Conservation (phyloP, 2,888 invertebrate genomes). For the Hipparchia semele region DNA sequence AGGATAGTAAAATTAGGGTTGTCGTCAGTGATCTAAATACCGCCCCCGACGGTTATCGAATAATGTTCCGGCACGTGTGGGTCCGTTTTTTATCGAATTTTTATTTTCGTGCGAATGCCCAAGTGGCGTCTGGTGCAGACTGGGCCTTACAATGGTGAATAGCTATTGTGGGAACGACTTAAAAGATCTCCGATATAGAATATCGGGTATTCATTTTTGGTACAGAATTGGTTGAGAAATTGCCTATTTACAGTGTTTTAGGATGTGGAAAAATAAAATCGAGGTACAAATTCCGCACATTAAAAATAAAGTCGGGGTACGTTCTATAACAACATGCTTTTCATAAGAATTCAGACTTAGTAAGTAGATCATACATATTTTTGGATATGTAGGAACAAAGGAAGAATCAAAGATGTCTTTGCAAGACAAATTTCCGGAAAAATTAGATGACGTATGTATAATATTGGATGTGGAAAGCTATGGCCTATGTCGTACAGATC, state of each 20-base stretch:
- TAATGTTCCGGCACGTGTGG: constrained; percentile 77
- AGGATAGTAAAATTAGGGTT: constrained; percentile 67
- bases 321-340: no score
- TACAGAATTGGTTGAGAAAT: constrained; percentile 13
- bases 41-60: constrained; percentile 82
- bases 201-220: background rate
- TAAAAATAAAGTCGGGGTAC: no score
- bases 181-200: constrained; percentile 31
- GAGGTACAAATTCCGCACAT: no score
- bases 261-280: constrained; percentile 5
- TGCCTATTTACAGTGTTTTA: background rate
- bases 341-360: no score
- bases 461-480: no score
- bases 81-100: constrained; percentile 75
- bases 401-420: no score
- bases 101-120: constrained; percentile 73
- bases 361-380: no score
- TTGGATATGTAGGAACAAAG: no score
- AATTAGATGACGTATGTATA: no score
- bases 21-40: constrained; percentile 70
- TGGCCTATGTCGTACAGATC: no score
- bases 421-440: no score
- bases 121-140: constrained; percentile 75
- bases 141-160: constrained; percentile 56
- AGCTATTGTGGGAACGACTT: constrained; percentile 42